These are phyloP conservation scores for Ormyrus rosae DNA, from an alignment of 2,888 invertebrate species.

Conservation along the genomic window DNA sequence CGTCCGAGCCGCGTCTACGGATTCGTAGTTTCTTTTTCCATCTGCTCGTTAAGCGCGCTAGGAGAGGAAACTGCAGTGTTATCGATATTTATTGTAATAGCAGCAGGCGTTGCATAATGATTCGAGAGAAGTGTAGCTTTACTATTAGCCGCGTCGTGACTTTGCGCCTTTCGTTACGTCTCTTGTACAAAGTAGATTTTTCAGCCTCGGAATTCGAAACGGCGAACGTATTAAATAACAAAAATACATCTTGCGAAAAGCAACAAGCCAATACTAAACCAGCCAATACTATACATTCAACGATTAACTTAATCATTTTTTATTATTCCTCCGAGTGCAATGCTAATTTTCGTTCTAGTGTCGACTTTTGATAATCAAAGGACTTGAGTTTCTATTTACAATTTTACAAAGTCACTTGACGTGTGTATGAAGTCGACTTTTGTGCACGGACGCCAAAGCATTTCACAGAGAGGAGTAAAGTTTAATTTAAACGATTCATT, in stretches of 20 bases:
- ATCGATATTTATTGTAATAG: slow-evolving; percentile 52
- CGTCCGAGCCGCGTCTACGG: neutral
- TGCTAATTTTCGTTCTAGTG: too few relatives aligned
- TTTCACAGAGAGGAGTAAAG: slow-evolving; percentile 20
- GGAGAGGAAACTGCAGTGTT: slow-evolving; percentile 38
- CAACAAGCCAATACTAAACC: too few relatives aligned
- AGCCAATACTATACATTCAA: too few relatives aligned
- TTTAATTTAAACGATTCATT: neutral
- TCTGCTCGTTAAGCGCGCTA: neutral
- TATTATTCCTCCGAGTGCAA: too few relatives aligned
- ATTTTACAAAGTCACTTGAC: slow-evolving; percentile 34
- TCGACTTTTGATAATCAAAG: neutral
- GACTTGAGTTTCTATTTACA: slow-evolving; percentile 45
- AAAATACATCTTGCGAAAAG: too few relatives aligned
- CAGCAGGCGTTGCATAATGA: slow-evolving; percentile 46
- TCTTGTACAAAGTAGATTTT: neutral
- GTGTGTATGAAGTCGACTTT: slow-evolving; percentile 25
- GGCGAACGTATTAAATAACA: too few relatives aligned
- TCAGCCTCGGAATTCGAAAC: neutral
- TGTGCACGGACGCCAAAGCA: slow-evolving; percentile 23
- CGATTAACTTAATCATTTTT: too few relatives aligned
- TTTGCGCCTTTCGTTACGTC: slow-evolving; percentile 26
- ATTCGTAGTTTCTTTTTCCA: slow-evolving; percentile 17
- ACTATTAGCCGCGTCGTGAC: slow-evolving; percentile 20
- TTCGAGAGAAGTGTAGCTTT: slow-evolving; percentile 30